Percentiles rank a stretch among this genome's conserved stretches.
Evolutionary conservation across 1,140 invertebrate species (phyloP).

Genomic region (Diploscapter pachys): DNA sequence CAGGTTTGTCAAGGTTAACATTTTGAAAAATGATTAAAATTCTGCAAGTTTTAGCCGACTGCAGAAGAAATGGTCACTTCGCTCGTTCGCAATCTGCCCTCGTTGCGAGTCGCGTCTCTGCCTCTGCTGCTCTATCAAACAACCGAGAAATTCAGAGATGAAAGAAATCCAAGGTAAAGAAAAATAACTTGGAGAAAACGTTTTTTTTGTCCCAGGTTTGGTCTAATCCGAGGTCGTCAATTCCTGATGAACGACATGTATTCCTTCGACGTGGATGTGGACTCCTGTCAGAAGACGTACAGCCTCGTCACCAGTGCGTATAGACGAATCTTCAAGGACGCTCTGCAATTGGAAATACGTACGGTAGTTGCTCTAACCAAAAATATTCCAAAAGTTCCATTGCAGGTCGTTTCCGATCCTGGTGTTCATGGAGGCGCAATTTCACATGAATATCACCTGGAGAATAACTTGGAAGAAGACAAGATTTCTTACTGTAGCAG

Average conservation of each 20-base stretch:
- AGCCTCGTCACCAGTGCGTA: conserved; percentile 9
- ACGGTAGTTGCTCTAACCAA: conserved; percentile 4
- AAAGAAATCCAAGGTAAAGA: conserved; percentile 32
- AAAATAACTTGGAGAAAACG: background rate
- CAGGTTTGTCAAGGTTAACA: conserved; percentile 9
- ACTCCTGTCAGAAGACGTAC: conserved; percentile 12
- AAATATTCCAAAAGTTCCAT: conserved; percentile 2
- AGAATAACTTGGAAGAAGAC: conserved; percentile 25
- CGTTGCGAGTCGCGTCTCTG: conserved; percentile 9
- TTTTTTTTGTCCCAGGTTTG: conserved; percentile 12
- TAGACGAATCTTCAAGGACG: conserved; percentile 21
- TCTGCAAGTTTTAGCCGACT: conserved; percentile 23
- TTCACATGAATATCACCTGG: conserved; percentile 29
- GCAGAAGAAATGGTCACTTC: conserved; percentile 33
- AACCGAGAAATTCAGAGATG: conserved; percentile 32
- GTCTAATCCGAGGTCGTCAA: conserved; percentile 24
- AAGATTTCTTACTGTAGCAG: conserved; percentile 11
- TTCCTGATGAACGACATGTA: conserved; percentile 38
- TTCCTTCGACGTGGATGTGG: conserved; percentile 10
- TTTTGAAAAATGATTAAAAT: background rate
- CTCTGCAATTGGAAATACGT: conserved; percentile 28
- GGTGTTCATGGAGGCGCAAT: conserved; percentile 28
- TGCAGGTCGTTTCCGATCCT: conserved; percentile 30
- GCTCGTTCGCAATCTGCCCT: conserved; percentile 8
- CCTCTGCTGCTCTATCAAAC: conserved; percentile 32